A percentile compares a stretch with the other conserved stretches of the same genome.
These are phyloP conservation scores for Calycopis cecrops DNA, from an alignment of 1,140 invertebrate species.

Conservation along the genomic window DNA sequence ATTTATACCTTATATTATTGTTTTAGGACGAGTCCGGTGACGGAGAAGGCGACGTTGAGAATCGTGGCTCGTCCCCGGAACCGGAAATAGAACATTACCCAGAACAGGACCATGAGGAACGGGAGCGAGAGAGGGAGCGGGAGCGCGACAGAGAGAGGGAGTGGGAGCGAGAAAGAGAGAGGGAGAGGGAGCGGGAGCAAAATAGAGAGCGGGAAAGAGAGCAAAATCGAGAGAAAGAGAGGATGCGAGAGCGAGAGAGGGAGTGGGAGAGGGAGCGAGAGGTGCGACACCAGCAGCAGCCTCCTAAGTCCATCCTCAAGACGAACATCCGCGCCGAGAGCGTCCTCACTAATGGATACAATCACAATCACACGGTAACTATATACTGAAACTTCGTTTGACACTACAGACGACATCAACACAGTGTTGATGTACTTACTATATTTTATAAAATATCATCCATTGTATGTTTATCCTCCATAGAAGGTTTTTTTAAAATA, in stretches of 20 bases:
- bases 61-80: slow-evolving; percentile 19
- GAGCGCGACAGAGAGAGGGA: slow-evolving; percentile 17
- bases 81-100: not conserved
- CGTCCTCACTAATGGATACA: slow-evolving; percentile 46
- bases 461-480: too few relatives aligned
- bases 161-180: slow-evolving; percentile 18
- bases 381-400: not conserved
- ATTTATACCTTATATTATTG: slow-evolving; percentile 5
- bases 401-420: too few relatives aligned
- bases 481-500: too few relatives aligned
- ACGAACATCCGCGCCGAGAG: slow-evolving; percentile 44
- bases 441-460: too few relatives aligned
- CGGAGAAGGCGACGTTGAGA: slow-evolving; percentile 25
- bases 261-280: slow-evolving; percentile 23
- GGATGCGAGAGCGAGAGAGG: not conserved
- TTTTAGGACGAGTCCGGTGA: slow-evolving; percentile 42
- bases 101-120: slow-evolving; percentile 7
- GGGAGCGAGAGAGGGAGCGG: slow-evolving; percentile 17
- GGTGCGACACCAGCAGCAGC: slow-evolving; percentile 25
- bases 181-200: slow-evolving; percentile 17
- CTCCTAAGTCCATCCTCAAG: slow-evolving; percentile 71
- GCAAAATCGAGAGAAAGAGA: slow-evolving; percentile 20
- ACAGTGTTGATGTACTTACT: too few relatives aligned
- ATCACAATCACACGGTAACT: slow-evolving; percentile 33
- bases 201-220: slow-evolving; percentile 16